phyloP scores from a whole-genome alignment of 2,113 vertebrate species.

The Mormyrus iriodes region DNA sequence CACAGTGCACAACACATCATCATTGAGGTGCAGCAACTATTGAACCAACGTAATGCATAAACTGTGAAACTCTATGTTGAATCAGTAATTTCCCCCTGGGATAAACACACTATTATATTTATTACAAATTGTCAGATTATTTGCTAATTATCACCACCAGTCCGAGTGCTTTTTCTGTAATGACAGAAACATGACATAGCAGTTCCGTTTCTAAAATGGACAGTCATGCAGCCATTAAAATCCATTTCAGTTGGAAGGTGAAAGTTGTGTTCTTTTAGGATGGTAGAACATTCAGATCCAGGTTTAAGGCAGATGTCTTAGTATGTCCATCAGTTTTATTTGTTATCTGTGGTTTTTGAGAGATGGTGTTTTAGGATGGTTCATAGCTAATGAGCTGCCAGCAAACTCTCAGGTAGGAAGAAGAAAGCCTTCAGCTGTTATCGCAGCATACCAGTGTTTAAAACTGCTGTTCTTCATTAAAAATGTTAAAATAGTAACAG shows the following conservation, averaged over 20 bases:
- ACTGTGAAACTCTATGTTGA: background rate
- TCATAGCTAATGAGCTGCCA: background rate
- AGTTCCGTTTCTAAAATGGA: background rate
- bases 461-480: background rate
- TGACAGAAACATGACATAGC: background rate
- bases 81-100: too few species aligned
- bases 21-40: background rate
- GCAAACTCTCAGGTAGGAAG: background rate
- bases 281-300: background rate
- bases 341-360: background rate
- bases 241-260: background rate
- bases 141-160: background rate
- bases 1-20: background rate
- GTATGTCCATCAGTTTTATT: background rate
- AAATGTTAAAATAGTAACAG: background rate
- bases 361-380: background rate
- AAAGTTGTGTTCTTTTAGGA: background rate
- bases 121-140: background rate
- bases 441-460: background rate
- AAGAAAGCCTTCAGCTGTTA: background rate
- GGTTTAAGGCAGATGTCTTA: background rate
- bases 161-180: background rate
- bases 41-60: background rate
- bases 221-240: background rate
- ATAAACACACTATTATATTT: background rate